Evolutionary conservation across 2,888 invertebrate genomes (phyloP).

Genomic region (Branchellion lobata): DNA sequence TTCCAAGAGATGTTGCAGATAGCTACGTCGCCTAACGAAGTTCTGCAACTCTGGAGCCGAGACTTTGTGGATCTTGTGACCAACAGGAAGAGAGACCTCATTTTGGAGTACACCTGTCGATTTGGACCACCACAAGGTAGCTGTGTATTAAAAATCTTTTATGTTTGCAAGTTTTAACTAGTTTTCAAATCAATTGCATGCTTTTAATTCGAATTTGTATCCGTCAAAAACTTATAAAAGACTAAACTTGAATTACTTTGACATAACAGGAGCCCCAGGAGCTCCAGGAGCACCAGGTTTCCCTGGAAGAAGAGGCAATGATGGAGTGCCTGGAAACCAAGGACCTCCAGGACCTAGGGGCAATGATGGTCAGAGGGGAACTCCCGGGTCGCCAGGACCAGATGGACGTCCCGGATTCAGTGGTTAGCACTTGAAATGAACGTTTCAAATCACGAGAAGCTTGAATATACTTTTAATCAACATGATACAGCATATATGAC

Average conservation of each 20-base stretch:
- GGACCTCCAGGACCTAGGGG: slow-evolving; percentile 14
- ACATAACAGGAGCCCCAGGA: slow-evolving; percentile 34
- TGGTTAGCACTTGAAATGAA: too few relatives aligned
- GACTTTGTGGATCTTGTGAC: slow-evolving; percentile 16
- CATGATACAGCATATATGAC: not conserved
- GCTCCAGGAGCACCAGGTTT: slow-evolving; percentile 65
- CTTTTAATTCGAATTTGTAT: too few relatives aligned
- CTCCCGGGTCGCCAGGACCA: slow-evolving; percentile 39
- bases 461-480: too few relatives aligned
- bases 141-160: not conserved
- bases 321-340: not conserved
- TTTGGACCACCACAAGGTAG: slow-evolving; percentile 28
- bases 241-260: too few relatives aligned
- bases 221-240: too few relatives aligned
- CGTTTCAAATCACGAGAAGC: too few relatives aligned
- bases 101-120: slow-evolving; percentile 3
- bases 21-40: slow-evolving; percentile 27
- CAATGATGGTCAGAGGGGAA: slow-evolving; percentile 32
- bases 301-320: slow-evolving; percentile 47
- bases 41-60: slow-evolving; percentile 16
- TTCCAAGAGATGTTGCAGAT: slow-evolving; percentile 25
- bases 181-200: too few relatives aligned
- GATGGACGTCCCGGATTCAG: slow-evolving; percentile 35
- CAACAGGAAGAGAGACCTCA: not conserved
- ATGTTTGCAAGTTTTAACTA: too few relatives aligned